phyloP scores from a whole-genome alignment of 2,888 invertebrate species.

The Brachynemurus nebulosus region DNA sequence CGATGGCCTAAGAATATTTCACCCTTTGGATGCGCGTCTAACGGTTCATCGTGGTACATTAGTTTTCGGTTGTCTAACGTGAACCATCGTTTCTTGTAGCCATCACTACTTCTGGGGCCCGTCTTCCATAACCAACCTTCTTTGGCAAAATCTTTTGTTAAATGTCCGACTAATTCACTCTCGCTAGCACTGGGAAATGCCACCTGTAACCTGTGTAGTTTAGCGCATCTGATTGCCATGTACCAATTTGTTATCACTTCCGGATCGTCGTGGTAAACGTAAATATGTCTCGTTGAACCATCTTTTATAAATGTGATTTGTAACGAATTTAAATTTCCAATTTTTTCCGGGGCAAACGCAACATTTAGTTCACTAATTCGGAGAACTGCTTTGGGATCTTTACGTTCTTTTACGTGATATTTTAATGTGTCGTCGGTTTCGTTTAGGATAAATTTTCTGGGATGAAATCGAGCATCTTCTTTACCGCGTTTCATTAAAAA shows the following conservation, averaged over 20 bases:
- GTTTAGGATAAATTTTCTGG: conserved; percentile 67
- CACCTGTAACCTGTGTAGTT: conserved; percentile 66
- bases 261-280: conserved; percentile 73
- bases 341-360: conserved; percentile 70
- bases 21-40: conserved; percentile 81
- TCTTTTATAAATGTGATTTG: conserved; percentile 77
- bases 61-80: conserved; percentile 76
- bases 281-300: conserved; percentile 74
- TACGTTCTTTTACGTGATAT: conserved; percentile 58
- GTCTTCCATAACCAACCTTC: conserved; percentile 87
- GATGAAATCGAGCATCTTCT: conserved; percentile 71
- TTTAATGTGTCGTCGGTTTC: conserved; percentile 70
- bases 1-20: conserved; percentile 60
- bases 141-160: conserved; percentile 69
- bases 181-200: conserved; percentile 69
- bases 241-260: conserved; percentile 77
- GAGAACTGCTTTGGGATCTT: conserved; percentile 70
- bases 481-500: conserved; percentile 80
- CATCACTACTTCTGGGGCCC: conserved; percentile 67
- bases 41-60: conserved; percentile 83
- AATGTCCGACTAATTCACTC: conserved; percentile 51
- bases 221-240: conserved; percentile 49
- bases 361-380: conserved; percentile 72
- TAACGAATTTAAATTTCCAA: conserved; percentile 63
- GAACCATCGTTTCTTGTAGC: conserved; percentile 78